Base-by-base conservation (phyloP, 2,888 invertebrate species). In the Cynaeus angustus region DNA sequence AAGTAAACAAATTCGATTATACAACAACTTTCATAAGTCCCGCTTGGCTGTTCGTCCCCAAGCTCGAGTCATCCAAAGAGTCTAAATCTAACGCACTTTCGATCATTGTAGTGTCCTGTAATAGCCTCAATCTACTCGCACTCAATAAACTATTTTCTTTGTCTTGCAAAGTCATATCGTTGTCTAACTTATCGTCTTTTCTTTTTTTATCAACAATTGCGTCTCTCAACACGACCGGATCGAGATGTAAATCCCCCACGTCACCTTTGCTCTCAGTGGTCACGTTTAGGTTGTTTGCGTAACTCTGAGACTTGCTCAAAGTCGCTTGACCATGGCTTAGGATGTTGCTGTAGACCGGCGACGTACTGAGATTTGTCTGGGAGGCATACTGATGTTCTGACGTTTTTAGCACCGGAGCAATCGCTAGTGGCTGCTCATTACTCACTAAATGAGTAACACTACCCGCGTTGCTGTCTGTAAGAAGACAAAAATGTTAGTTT, bases 31-130 rank as follows among this genome's bases (percentile, higher is more conserved):
- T 91, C 76, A 91, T 88, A 62, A 91, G 86, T 74, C 91, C 91
- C 16, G 89, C 88, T 80, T 91, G 91, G 78, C 91, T 91, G 76
- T 88, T 90, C 73, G 90, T 89, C 70, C 91, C 91, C 75, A 91
- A 87, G 79, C 90, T 91, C 33, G 91, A 89, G 74, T 92, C 92
- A 81, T 94, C 94, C 76, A 95, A 87, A 77, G 94, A 94, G 86
- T 95, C 95, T 81, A 95, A 89, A 88, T 95, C 95, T 75, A 95
- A 88, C 66, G 95, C 95, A 66, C 95, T 94, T 85, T 95, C 94
- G 81, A 95, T 95, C 95, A 95, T 95, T 58, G 95, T 95, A 68
- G 94, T 94, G 86, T 95, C 94, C 83, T 94, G 94, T 80, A 94
- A 88, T 79, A 94, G 87, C 78, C 92, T 89, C 83, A 94, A 87